Evolutionary conservation across 2,113 vertebrate species (phyloP).

Genomic region (Dromaius novaehollandiae): DNA sequence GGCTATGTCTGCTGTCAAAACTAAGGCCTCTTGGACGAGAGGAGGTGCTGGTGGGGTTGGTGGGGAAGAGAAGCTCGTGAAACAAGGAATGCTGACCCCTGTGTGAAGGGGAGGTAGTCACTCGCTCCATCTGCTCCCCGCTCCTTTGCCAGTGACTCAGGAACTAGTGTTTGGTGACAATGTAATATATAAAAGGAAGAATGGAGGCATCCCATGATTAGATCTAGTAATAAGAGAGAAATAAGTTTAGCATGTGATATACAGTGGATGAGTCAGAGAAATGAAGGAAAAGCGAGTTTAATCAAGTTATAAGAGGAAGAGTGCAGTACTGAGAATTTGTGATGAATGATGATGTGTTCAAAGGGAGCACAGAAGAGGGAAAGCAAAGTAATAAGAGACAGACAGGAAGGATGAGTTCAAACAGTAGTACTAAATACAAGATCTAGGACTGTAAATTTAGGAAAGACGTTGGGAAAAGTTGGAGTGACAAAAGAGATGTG

Average conservation of each 20-base stretch:
- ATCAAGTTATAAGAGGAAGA: background rate
- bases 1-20: background rate
- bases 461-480: background rate
- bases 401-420: background rate
- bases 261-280: slow-evolving; percentile 18
- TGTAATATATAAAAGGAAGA: slow-evolving; percentile 7
- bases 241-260: slow-evolving; percentile 37
- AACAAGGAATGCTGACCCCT: background rate
- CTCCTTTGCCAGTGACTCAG: slow-evolving; percentile 10
- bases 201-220: slow-evolving; percentile 39
- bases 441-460: background rate
- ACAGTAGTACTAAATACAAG: background rate
- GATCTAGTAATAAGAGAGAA: slow-evolving; percentile 12
- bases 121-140: background rate
- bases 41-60: background rate
- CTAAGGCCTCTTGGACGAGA: background rate
- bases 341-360: background rate
- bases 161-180: background rate
- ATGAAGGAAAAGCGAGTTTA: background rate
- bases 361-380: slow-evolving; percentile 10
- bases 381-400: background rate
- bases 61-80: background rate
- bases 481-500: background rate
- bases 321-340: background rate
- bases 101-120: background rate